Conservation (phyloP, 1,140 invertebrate species). For the Marisa cornuarietis region DNA sequence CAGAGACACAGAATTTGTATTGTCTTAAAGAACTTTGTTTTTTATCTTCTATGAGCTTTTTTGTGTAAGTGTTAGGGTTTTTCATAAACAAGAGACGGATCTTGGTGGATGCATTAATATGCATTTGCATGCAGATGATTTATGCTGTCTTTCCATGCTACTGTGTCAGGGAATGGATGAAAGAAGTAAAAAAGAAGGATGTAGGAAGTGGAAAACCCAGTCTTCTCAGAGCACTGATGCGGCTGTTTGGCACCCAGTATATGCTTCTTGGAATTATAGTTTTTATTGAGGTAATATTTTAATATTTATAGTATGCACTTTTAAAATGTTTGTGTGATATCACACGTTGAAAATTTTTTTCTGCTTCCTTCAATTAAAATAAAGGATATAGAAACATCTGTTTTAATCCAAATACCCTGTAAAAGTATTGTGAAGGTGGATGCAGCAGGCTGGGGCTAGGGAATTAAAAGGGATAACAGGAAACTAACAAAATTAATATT, state of each 20-base stretch:
- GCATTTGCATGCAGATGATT: neutral
- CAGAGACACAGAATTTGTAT: neutral
- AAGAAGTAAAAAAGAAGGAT: slow-evolving; percentile 56
- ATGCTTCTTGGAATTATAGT: slow-evolving; percentile 63
- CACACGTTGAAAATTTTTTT: too few species aligned
- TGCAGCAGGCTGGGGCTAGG: too few species aligned
- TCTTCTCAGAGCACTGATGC: slow-evolving; percentile 55
- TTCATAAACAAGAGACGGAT: neutral
- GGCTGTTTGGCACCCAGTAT: slow-evolving; percentile 62
- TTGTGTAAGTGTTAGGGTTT: too few species aligned
- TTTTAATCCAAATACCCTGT: too few species aligned
- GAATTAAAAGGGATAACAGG: too few species aligned
- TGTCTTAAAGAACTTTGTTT: neutral
- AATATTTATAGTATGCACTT: too few species aligned
- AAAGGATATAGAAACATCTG: too few species aligned
- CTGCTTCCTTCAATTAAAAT: too few species aligned
- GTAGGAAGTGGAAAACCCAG: slow-evolving; percentile 47
- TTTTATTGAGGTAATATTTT: slow-evolving; percentile 58
- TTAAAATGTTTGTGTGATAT: too few species aligned
- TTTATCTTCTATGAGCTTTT: neutral
- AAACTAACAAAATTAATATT: too few species aligned
- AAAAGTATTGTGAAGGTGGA: too few species aligned
- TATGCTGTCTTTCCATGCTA: too few species aligned
- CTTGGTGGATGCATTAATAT: neutral
- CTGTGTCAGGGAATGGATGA: slow-evolving; percentile 60